A percentile compares a stretch with the other conserved stretches of the same genome.
phyloP scores from a whole-genome alignment of 2,797 vertebrate species.

The Paedocypris micromegethes region DNA sequence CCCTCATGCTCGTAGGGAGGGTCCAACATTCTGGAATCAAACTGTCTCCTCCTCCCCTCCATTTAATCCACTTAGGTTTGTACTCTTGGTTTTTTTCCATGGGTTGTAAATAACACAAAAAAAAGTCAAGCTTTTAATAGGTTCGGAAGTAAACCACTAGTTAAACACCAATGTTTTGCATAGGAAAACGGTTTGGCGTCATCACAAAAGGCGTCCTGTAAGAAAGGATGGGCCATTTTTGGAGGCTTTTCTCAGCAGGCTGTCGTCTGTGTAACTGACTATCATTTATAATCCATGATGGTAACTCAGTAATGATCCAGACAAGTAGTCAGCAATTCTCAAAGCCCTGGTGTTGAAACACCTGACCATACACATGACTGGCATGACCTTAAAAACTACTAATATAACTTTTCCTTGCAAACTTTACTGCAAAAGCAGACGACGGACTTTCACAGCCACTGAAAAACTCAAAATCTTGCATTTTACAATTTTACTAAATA shows the following conservation, averaged over 20 bases:
- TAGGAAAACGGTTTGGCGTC: background rate
- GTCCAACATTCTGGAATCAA: conserved; percentile 32
- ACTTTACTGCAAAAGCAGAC: background rate
- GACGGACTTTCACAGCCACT: background rate
- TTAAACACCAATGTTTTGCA: background rate
- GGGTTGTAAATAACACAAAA: conserved; percentile 27
- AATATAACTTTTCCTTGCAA: conserved; percentile 7
- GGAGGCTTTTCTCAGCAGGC: conserved; percentile 31
- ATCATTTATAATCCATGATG: conserved; percentile 60
- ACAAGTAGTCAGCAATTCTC: conserved; percentile 69
- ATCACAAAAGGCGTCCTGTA: conserved; percentile 29
- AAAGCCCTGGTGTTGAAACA: conserved; percentile 61
- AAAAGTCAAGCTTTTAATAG: conserved; percentile 1
- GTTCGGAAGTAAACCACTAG: background rate
- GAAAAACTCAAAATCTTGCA: no score
- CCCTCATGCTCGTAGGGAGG: conserved; percentile 36
- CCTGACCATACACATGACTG: conserved; percentile 42
- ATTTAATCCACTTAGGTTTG: conserved; percentile 43
- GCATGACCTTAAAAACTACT: conserved; percentile 31
- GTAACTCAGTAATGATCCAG: conserved; percentile 64
- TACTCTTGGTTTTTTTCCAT: conserved; percentile 32
- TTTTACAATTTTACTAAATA: no score
- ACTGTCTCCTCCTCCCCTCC: conserved; percentile 40
- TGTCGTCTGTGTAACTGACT: conserved; percentile 56
- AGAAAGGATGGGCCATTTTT: conserved; percentile 30